Base-by-base conservation (phyloP, 2,888 invertebrate genomes). In the Spodoptera littoralis region DNA sequence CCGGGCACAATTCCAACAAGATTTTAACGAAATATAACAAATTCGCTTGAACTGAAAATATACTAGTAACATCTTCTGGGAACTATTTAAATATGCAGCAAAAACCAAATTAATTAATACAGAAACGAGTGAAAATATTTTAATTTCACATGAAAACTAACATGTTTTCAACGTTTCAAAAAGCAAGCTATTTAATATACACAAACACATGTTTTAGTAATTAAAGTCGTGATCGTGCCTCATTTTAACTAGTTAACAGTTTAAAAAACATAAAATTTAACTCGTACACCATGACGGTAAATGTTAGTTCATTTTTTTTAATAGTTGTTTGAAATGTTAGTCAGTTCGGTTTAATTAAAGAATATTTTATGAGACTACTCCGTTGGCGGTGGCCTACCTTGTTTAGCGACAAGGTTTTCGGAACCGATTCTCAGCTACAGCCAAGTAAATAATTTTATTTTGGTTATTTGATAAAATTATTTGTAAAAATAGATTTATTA, bases 201-300 rank as follows among this genome's bases (percentile, higher is more conserved):
- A 69, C 70, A 11, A 57, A 52, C 45, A 69, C 70, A 70, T 70
- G 63, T 70, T 62, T 73, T 43, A 42, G 43, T 75, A 54, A 75
- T 75, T 75, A 51, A 62, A 58, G 53, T 70, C 58, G 22, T n/a
- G 45, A 61, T 51, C 58, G 18, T 18, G 41, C 41, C 57, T 24
- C 47, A 42, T 59, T 69, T 58, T 5, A 45, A 73, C 75, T 55
- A 52, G 75, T 60, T 67, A 60, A 52, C 74, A 60, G 61, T 60
- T 69, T 73, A 48, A 12, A 69, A 60, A 51, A 42, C 60, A 55
- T 59, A 59, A 18, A 36, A 73, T 73, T 73, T 43, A 45, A 53
- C 45, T 30, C 12, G 22, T 30, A 56, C n/a, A 30, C 18, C 18
- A 11, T 6, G 49, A 50, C 43, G n/a, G 50, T 53, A 27, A 36